These are phyloP conservation scores for Cossypha polioptera DNA, from an alignment of 2,797 vertebrate genomes.

Conservation along the genomic window DNA sequence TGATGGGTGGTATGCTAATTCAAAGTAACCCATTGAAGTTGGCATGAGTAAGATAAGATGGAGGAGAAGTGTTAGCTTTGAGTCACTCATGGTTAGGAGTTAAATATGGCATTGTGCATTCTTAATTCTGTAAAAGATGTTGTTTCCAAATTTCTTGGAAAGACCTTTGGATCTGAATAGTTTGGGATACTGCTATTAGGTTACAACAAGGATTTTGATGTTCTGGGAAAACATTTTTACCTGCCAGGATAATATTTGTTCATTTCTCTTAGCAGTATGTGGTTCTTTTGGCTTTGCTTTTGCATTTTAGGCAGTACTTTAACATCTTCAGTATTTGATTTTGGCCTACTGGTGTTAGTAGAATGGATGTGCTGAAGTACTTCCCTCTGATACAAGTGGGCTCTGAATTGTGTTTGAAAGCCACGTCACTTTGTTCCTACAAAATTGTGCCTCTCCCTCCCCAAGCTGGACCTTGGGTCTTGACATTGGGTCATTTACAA, in stretches of 20 bases:
- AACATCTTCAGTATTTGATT: not conserved
- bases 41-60: not conserved
- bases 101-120: not conserved
- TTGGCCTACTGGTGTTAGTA: not conserved
- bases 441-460: not conserved
- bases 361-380: not conserved
- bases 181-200: not conserved
- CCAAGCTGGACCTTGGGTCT: not conserved
- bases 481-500: not conserved
- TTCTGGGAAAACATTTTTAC: not conserved
- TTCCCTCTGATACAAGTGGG: not conserved
- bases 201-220: accelerated
- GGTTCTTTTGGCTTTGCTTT: not conserved
- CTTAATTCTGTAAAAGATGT: not conserved
- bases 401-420: not conserved
- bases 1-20: not conserved
- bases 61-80: not conserved
- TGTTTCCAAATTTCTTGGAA: not conserved
- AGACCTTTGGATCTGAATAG: not conserved
- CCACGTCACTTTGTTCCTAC: not conserved
- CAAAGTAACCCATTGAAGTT: not conserved
- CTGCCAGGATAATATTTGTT: not conserved
- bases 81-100: not conserved
- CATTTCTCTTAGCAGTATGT: not conserved
- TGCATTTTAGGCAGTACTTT: not conserved